A percentile compares a stretch with the other conserved stretches of the same genome.
phyloP scores from a whole-genome alignment of 2,797 vertebrate genomes.

The Rhinogobio ventralis region DNA sequence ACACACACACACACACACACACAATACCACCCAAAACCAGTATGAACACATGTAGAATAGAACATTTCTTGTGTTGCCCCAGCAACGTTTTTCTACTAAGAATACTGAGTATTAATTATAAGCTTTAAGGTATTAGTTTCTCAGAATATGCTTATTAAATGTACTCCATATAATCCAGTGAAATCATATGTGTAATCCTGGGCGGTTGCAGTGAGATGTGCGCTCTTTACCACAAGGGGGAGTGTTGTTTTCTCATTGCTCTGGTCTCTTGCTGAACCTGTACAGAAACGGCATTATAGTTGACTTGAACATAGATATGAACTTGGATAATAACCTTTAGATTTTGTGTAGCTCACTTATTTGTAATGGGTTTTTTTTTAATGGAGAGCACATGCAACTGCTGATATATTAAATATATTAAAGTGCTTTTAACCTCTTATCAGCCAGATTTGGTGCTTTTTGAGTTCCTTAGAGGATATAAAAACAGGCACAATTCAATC shows the following conservation, averaged over 20 bases:
- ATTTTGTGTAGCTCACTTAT: neutral
- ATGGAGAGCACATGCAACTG: too few species aligned
- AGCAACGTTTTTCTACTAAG: conserved; percentile 19
- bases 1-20: conserved; percentile 8
- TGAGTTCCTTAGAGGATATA: neutral
- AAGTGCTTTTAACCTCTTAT: neutral
- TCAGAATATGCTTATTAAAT: conserved; percentile 35
- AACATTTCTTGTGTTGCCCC: conserved; percentile 19
- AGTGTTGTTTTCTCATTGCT: conserved; percentile 58
- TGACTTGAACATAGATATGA: neutral
- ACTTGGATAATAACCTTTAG: too few species aligned
- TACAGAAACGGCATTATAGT: neutral
- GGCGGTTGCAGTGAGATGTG: conserved; percentile 41
- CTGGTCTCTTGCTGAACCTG: neutral
- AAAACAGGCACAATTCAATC: neutral
- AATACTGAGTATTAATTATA: conserved; percentile 28
- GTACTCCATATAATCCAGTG: conserved; percentile 33
- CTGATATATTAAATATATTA: neutral
- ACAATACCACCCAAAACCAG: conserved; percentile 37
- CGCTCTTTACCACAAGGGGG: conserved; percentile 77
- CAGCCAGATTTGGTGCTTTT: neutral
- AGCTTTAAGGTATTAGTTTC: conserved; percentile 33
- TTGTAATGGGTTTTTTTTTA: neutral
- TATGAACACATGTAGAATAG: neutral
- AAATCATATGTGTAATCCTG: conserved; percentile 38